These are phyloP conservation scores for Dryoscopus gambensis DNA, from an alignment of 2,113 vertebrate genomes.

Conservation along the genomic window DNA sequence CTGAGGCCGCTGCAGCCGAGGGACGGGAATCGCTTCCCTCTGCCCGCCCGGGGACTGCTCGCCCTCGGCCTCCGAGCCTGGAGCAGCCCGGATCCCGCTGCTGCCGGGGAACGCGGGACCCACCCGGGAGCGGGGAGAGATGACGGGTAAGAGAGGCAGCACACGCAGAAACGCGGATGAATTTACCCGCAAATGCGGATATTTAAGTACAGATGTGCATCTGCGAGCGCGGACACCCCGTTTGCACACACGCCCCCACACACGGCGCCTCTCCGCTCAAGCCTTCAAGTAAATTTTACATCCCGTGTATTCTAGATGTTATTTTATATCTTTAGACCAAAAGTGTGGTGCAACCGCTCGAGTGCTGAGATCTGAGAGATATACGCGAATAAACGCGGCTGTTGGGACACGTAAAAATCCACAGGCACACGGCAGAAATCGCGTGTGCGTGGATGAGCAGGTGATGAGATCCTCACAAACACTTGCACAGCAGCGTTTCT, in stretches of 20 bases:
- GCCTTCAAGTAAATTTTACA: rapidly evolving
- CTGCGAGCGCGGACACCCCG: rapidly evolving
- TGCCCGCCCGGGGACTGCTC: neutral
- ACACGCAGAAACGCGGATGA: rapidly evolving
- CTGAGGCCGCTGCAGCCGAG: neutral
- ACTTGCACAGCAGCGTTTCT: neutral
- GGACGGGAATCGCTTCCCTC: rapidly evolving
- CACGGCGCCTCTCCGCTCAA: rapidly evolving
- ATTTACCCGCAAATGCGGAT: rapidly evolving
- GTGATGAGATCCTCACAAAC: rapidly evolving
- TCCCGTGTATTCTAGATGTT: rapidly evolving
- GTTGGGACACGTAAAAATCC: rapidly evolving
- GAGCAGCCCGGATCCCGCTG: neutral
- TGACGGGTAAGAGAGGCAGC: rapidly evolving
- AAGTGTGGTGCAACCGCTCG: rapidly evolving
- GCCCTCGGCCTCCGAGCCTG: neutral
- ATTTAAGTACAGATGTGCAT: rapidly evolving
- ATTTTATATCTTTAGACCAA: neutral
- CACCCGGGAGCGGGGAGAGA: neutral
- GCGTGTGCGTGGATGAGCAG: neutral
- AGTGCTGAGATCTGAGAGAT: rapidly evolving
- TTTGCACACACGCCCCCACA: neutral
- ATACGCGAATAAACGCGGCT: rapidly evolving
- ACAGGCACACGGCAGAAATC: neutral
- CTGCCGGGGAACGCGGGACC: neutral